A percentile compares a stretch with the other conserved stretches of the same genome.
Evolutionary conservation across 2,888 invertebrate species (phyloP).

Genomic region (Mellilla xanthometata): DNA sequence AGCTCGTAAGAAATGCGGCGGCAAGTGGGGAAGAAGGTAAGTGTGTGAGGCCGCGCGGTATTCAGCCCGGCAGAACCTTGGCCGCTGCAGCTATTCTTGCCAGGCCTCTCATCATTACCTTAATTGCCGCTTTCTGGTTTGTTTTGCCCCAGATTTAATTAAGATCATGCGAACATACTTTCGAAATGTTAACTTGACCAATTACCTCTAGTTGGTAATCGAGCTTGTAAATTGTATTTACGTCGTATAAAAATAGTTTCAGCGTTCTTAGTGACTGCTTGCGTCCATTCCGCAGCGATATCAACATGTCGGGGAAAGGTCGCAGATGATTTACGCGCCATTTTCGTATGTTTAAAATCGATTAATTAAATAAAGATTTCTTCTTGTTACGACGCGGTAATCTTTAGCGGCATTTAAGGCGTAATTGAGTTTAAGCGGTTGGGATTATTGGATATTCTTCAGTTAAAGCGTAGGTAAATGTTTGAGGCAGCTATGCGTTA

Average conservation of each 20-base stretch:
- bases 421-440: slow-evolving; percentile 34
- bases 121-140: slow-evolving; percentile 21
- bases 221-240: slow-evolving; percentile 3
- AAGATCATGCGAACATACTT: slow-evolving; percentile 16
- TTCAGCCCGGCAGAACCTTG: slow-evolving; percentile 36
- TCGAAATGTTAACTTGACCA: slow-evolving; percentile 14
- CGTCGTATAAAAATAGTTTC: slow-evolving; percentile 3
- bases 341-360: slow-evolving; percentile 41
- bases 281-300: slow-evolving; percentile 3
- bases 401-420: slow-evolving; percentile 29
- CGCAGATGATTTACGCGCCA: slow-evolving; percentile 37
- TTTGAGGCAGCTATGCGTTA: slow-evolving; percentile 31
- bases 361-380: slow-evolving; percentile 54
- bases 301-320: slow-evolving; percentile 39
- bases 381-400: slow-evolving; percentile 33
- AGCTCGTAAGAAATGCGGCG: slow-evolving; percentile 24
- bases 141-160: slow-evolving; percentile 14
- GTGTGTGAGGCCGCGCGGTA: slow-evolving; percentile 40
- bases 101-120: slow-evolving; percentile 25
- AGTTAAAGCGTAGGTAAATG: slow-evolving; percentile 41
- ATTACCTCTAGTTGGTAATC: slow-evolving; percentile 1
- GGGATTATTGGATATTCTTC: slow-evolving; percentile 33
- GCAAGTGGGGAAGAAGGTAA: slow-evolving; percentile 50
- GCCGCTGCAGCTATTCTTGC: slow-evolving; percentile 35
- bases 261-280: slow-evolving; percentile 12